phyloP scores from a whole-genome alignment of 2,888 invertebrate genomes.

The Incurvaria masculella region DNA sequence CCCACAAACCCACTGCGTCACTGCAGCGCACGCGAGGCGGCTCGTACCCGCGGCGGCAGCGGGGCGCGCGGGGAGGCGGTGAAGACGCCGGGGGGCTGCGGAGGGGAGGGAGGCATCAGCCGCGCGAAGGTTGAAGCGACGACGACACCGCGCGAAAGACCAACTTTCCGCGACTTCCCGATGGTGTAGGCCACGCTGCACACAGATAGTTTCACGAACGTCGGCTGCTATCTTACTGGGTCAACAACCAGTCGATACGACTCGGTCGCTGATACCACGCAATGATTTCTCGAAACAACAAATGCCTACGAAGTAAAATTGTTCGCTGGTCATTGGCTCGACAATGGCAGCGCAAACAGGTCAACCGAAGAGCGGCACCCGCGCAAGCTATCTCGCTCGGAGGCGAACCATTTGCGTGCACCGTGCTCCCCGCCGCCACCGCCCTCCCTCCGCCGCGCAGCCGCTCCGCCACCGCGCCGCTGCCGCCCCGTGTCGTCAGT shows the following conservation, averaged over 20 bases:
- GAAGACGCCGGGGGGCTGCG: not conserved
- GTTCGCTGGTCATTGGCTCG: not conserved
- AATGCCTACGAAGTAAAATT: not conserved
- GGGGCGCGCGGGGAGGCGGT: not conserved
- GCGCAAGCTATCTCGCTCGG: no score
- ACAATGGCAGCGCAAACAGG: no score
- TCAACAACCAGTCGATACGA: not conserved
- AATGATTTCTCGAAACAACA: not conserved
- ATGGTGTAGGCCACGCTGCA: no score
- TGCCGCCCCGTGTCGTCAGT: no score
- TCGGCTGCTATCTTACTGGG: not conserved
- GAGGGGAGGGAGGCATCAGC: not conserved
- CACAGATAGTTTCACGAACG: not conserved
- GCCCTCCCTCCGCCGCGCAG: no score
- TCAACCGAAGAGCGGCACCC: no score
- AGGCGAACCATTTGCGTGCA: no score
- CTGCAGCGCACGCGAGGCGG: not conserved
- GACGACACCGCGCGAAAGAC: no score
- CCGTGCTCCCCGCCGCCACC: no score
- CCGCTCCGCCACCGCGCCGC: no score
- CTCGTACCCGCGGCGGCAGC: not conserved
- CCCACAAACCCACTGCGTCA: slow-evolving; percentile 3
- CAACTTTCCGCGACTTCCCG: no score
- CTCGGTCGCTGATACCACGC: not conserved
- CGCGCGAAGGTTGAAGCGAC: not conserved